Base-by-base conservation (phyloP, 2,888 invertebrate species). In the Octonoba sinensis region DNA sequence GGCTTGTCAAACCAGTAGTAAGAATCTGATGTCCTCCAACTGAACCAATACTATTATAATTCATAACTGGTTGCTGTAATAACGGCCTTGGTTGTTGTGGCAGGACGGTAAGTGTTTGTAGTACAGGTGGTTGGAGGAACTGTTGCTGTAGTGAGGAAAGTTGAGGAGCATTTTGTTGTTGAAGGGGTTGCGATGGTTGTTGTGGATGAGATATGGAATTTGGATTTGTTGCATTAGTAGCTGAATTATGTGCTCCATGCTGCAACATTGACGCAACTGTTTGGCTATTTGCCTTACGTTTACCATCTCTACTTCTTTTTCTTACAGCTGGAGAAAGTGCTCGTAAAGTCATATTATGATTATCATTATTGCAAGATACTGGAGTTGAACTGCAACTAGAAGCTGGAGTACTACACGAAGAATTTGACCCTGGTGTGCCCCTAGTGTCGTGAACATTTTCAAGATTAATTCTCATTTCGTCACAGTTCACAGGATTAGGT, bases 231-330 rank as follows among this genome's bases (percentile, higher is more conserved):
- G 71, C 47, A 60, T 70, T 82, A 20, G 71, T 16, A 16, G 81
- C 62, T 46, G 81, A 67, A 67, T 75, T 83, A 51, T 86, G 87
- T 27, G 86, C 84, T 13, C 87, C 86, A 79, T 86, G 83, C 64
- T 88, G 88, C 59, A 88, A 79, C 87, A 87, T 88, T 18, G 92
- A 93, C 0, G 93, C 92, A 11, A 93, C 93, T 16, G 93, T 93
- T 86, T 92, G 92, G 1, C 91, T 90, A 51, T 91, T 91, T 74
- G 90, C 91, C 88, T 95, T 95, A 84, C 95, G 92, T 89, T 94
- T 93, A 86, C 89, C 90, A 24, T 83, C 83, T 57, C 70, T 79
- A 22, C 76, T 72, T 70, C 77, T 76, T 69, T 75, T 75, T 59
- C 82, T 70, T 71, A 78, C 65, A 74, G 83, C 69, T 57, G 83